These are phyloP conservation scores for Doryteuthis pealeii DNA, from an alignment of 1,140 invertebrate species.

Conservation along the genomic window DNA sequence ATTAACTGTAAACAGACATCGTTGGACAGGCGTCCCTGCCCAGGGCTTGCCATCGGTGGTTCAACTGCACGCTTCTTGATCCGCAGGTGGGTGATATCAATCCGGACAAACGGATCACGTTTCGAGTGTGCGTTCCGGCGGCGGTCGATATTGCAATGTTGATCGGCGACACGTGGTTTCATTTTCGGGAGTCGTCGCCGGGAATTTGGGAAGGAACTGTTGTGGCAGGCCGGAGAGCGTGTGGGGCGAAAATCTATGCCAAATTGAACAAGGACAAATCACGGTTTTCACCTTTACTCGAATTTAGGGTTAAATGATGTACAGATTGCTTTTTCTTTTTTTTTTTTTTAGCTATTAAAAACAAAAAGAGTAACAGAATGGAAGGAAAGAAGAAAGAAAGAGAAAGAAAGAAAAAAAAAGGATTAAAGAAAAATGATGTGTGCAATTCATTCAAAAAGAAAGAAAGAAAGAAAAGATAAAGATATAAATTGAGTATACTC, in stretches of 20 bases:
- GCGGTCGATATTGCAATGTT: conserved; percentile 52
- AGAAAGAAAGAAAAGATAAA: background rate
- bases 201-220: conserved; percentile 55
- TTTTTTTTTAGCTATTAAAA: background rate
- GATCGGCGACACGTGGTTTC: conserved; percentile 52
- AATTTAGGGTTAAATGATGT: conserved; percentile 48
- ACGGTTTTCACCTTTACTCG: conserved; percentile 50
- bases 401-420: background rate
- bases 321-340: conserved; percentile 9
- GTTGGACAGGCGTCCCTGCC: conserved; percentile 49
- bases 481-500: background rate
- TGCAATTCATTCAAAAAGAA: conserved; percentile 1
- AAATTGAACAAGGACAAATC: conserved; percentile 47
- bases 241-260: conserved; percentile 51
- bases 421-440: conserved; percentile 13
- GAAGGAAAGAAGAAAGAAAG: background rate
- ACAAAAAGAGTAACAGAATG: background rate
- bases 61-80: conserved; percentile 49
- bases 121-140: conserved; percentile 45
- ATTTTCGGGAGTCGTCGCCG: conserved; percentile 44
- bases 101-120: conserved; percentile 40
- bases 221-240: conserved; percentile 42
- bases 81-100: conserved; percentile 51
- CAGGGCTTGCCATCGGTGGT: conserved; percentile 54
- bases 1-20: conserved; percentile 51